Percentiles rank a stretch among this genome's conserved stretches.
Conservation (phyloP, 2,113 vertebrate genomes). For the Glaucomys volans region DNA sequence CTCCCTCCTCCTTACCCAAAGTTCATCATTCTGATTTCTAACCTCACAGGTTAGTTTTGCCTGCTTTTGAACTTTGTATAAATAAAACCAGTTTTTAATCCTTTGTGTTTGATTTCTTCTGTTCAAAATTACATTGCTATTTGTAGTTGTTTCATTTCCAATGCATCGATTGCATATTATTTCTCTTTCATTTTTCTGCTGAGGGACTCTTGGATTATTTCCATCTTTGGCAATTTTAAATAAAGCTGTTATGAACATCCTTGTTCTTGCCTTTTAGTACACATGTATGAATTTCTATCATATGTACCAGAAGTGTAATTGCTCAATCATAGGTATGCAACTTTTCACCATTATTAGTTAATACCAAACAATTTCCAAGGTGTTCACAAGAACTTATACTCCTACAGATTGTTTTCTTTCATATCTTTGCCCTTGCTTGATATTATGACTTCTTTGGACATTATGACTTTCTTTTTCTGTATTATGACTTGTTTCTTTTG, state of each 20-base stretch:
- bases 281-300: background rate
- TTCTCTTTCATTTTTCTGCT: background rate
- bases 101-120: slow-evolving; percentile 38
- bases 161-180: background rate
- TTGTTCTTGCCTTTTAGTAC: background rate
- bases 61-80: background rate
- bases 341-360: background rate
- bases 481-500: background rate
- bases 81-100: background rate
- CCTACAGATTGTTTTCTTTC: background rate
- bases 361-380: background rate
- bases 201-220: background rate
- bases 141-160: background rate
- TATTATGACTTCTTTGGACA: background rate
- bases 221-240: background rate
- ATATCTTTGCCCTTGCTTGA: background rate
- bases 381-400: background rate
- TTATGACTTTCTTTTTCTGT: background rate
- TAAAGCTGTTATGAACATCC: background rate
- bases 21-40: background rate
- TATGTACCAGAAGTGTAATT: background rate
- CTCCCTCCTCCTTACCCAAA: background rate
- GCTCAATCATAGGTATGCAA: background rate
- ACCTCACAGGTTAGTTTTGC: background rate
- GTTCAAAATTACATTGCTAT: background rate